These are phyloP conservation scores for Hemistola chrysoprasaria DNA, from an alignment of 2,888 invertebrate species.

Conservation along the genomic window DNA sequence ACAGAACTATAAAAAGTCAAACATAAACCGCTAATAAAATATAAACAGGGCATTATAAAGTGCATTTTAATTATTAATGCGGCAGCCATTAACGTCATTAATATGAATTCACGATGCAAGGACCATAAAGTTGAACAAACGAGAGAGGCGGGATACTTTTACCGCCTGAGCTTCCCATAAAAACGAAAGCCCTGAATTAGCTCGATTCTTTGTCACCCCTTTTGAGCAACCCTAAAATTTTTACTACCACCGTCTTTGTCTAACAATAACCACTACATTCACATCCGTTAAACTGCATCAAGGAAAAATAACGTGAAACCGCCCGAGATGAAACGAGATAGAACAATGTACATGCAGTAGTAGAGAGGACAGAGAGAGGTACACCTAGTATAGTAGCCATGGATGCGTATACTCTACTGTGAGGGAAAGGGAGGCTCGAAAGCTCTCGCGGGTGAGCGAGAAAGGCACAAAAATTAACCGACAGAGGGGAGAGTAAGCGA, in stretches of 20 bases:
- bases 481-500: slow-evolving; percentile 78
- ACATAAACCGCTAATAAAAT: slow-evolving; percentile 50
- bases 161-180: slow-evolving; percentile 77
- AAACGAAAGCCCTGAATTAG: slow-evolving; percentile 81
- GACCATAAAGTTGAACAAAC: slow-evolving; percentile 79
- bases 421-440: slow-evolving; percentile 65
- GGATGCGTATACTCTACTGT: slow-evolving; percentile 62
- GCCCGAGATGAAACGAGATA: slow-evolving; percentile 81
- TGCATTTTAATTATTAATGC: slow-evolving; percentile 62
- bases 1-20: slow-evolving; percentile 29
- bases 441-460: slow-evolving; percentile 69
- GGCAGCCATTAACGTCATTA: slow-evolving; percentile 77
- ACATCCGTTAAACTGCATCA: slow-evolving; percentile 82
- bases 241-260: slow-evolving; percentile 80
- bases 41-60: slow-evolving; percentile 56
- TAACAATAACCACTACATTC: slow-evolving; percentile 82
- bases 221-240: slow-evolving; percentile 79
- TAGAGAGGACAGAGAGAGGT: slow-evolving; percentile 75
- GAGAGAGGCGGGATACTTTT: slow-evolving; percentile 82
- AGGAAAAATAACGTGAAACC: slow-evolving; percentile 80
- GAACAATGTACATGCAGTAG: slow-evolving; percentile 81
- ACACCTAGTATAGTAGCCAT: slow-evolving; percentile 77
- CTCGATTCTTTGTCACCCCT: slow-evolving; percentile 82
- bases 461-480: slow-evolving; percentile 72
- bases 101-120: slow-evolving; percentile 69